Percentiles rank a stretch among this genome's conserved stretches.
Conservation (phyloP, 2,888 invertebrate genomes). For the Caenorhabditis imperialis region DNA sequence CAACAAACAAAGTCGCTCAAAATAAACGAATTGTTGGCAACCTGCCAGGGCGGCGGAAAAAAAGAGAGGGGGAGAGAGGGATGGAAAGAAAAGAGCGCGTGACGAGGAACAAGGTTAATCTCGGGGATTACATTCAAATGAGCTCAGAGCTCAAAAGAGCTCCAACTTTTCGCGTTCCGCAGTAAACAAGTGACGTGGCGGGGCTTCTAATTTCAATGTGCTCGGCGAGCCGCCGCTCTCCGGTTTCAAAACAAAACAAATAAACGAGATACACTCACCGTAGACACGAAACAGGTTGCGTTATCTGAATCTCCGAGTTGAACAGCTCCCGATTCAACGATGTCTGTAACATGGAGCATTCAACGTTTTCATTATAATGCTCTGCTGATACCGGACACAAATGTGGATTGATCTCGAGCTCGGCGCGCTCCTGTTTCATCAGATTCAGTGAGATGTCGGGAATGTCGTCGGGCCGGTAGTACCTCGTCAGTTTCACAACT, state of each 20-base stretch:
- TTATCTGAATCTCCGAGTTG: conserved; percentile 81
- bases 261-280: conserved; percentile 78
- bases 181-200: conserved; percentile 41
- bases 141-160: no score
- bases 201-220: conserved; percentile 33
- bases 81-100: conserved; percentile 1
- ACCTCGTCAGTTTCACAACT: conserved; percentile 81
- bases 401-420: conserved; percentile 50
- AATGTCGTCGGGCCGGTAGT: conserved; percentile 81
- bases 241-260: conserved; percentile 31
- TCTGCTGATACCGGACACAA: conserved; percentile 52
- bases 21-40: conserved; percentile 27
- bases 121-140: no score
- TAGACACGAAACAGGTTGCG: conserved; percentile 80
- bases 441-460: conserved; percentile 79
- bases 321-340: conserved; percentile 80
- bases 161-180: conserved; percentile 24
- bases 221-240: background rate
- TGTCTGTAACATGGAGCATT: conserved; percentile 42
- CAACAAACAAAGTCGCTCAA: no score
- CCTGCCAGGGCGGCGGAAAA: conserved; percentile 18
- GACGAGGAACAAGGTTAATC: conserved; percentile 8
- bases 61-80: conserved; percentile 6
- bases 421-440: conserved; percentile 65
- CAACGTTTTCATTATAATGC: conserved; percentile 4